A percentile compares a stretch with the other conserved stretches of the same genome.
phyloP scores from a whole-genome alignment of 2,797 vertebrate species.

The Gephyroberyx darwinii region DNA sequence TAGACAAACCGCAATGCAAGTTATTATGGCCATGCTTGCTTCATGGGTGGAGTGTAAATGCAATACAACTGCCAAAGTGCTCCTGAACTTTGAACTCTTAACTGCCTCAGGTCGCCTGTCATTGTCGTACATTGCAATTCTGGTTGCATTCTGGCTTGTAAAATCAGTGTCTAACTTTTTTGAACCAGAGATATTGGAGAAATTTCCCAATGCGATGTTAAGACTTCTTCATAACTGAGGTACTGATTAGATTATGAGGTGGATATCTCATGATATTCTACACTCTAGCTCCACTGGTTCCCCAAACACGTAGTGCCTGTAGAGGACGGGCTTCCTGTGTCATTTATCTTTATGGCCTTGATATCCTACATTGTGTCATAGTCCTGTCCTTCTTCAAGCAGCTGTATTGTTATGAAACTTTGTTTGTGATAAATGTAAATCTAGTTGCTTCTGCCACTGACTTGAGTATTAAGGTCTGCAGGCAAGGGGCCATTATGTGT shows the following conservation, averaged over 20 bases:
- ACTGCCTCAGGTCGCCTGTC: not conserved
- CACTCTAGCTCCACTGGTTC: too few species aligned
- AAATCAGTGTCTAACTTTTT: too few species aligned
- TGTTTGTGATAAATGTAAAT: too few species aligned
- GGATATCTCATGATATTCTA: too few species aligned
- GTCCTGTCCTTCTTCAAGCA: not conserved
- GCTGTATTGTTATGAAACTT: not conserved
- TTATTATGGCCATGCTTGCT: not conserved
- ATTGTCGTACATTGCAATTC: not conserved
- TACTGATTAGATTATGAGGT: too few species aligned
- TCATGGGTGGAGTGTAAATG: not conserved
- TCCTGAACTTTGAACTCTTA: slow-evolving; percentile 18
- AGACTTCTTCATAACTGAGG: not conserved
- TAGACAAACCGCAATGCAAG: too few species aligned
- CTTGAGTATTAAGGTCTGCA: not conserved
- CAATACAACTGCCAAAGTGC: not conserved
- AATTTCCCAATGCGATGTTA: not conserved
- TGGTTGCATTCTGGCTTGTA: not conserved
- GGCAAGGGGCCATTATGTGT: not conserved
- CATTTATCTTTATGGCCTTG: not conserved
- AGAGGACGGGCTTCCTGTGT: not conserved
- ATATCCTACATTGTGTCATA: not conserved
- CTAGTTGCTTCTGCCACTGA: not conserved
- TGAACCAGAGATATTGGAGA: too few species aligned
- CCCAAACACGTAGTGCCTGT: not conserved